A percentile compares a stretch with the other conserved stretches of the same genome.
phyloP scores from a whole-genome alignment of 2,113 vertebrate genomes.

The Phaethornis superciliosus region DNA sequence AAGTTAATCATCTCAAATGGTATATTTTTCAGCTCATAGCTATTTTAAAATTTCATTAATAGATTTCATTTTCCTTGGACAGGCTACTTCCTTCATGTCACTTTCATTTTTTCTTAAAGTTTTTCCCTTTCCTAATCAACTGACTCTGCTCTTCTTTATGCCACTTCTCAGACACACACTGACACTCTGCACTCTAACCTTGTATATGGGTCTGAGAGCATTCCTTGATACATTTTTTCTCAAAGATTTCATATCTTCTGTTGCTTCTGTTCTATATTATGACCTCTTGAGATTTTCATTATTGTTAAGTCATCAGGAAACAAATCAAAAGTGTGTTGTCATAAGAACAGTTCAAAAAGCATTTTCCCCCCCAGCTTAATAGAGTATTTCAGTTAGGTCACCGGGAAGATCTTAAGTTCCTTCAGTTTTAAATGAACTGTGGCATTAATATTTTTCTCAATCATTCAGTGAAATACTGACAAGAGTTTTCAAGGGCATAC shows the following conservation, averaged over 20 bases:
- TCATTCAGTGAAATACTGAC: neutral
- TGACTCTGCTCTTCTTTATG: neutral
- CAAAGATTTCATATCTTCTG: neutral
- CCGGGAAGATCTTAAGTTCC: neutral
- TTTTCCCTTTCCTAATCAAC: neutral
- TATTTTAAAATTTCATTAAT: neutral
- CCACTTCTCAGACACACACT: neutral
- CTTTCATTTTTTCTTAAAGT: neutral
- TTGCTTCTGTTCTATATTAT: neutral
- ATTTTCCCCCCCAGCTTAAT: neutral
- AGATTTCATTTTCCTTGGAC: neutral
- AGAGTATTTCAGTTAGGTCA: neutral
- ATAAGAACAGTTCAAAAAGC: neutral
- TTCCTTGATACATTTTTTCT: neutral
- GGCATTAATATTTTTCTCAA: neutral
- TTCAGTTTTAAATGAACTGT: neutral
- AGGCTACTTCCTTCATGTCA: accelerated
- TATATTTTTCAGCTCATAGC: neutral
- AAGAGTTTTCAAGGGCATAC: neutral
- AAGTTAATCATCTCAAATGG: neutral
- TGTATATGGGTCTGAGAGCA: neutral
- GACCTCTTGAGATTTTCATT: neutral
- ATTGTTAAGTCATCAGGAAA: neutral
- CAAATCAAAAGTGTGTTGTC: neutral
- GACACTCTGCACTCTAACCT: neutral